Evolutionary conservation across 2,113 vertebrate genomes (phyloP), one percentile per base, ranked within the genome.

Genomic region (Bubalus kerabau): DNA sequence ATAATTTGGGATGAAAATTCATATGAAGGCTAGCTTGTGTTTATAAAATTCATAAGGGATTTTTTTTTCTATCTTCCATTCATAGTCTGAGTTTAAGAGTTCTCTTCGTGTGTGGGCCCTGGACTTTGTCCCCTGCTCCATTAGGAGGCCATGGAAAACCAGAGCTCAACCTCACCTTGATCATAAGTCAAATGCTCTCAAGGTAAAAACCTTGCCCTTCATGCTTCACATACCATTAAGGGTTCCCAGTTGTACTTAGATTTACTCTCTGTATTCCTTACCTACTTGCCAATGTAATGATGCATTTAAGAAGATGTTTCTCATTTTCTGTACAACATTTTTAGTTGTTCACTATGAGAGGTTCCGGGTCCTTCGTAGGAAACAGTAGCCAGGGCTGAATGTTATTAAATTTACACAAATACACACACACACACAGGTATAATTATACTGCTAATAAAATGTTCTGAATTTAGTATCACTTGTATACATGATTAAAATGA

Each of bases 401-500:
- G 76, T 88, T 90, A 67, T 32, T 92, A 52, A 71, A 81, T 87
- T 62, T 67, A 76, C 2, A n/a, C 82, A 96, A 23, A 88, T 13
- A 56, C 64, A 9, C 16, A 71, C 32, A 67, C 15, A 64, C 62
- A n/a, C 11, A 43, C 1, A 84, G 16, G 78, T 9, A 85, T 7
- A 95, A 84, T 43, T 67, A 21, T 71, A 62, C 43, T 88, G 46
- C 62, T 93, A 91, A 96, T 95, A 89, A 96, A 98, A 95, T 81
- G 48, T 74, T 87, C 40, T 76, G 36, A 91, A 74, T 95, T 92
- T 94, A 95, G 40, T 84, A 56, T 95, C 48, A 84, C 82, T 96
- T 95, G 60, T 92, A 87, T 64, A 95, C 17, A 57, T 95, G 71
- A 97, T 93, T 56, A 93, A 95, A 93, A 90, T 93, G 26, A 87